A percentile compares a stretch with the other conserved stretches of the same genome.
phyloP scores from a whole-genome alignment of 2,113 vertebrate species.

The Sisor rabdophorus region DNA sequence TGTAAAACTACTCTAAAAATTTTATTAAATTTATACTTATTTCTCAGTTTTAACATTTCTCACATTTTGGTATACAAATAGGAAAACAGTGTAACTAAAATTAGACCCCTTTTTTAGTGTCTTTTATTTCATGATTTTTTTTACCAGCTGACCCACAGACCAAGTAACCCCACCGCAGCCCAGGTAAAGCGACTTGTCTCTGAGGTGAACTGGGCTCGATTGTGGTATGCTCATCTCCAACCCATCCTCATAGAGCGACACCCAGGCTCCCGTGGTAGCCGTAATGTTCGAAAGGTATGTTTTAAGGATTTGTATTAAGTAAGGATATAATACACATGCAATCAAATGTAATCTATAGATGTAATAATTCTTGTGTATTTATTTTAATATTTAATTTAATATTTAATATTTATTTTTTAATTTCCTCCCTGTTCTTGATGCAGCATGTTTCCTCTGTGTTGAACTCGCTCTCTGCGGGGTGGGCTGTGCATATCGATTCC shows the following conservation, averaged over 20 bases:
- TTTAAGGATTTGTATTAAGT: background rate
- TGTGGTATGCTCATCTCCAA: conserved; percentile 76
- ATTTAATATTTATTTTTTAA: background rate
- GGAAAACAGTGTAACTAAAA: no score
- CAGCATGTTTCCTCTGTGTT: conserved; percentile 76
- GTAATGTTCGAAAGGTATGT: conserved; percentile 72
- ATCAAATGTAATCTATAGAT: no score
- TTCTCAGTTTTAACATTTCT: background rate
- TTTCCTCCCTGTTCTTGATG: conserved; percentile 24
- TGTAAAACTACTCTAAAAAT: background rate
- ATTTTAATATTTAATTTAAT: no score
- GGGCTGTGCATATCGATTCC: conserved; percentile 78
- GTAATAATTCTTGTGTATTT: background rate
- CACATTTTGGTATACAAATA: background rate
- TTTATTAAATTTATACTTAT: background rate
- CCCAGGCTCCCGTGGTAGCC: conserved; percentile 76
- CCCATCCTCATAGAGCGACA: conserved; percentile 77
- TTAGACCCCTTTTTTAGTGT: background rate
- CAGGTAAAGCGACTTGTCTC: conserved; percentile 70
- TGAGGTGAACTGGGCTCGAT: conserved; percentile 69
- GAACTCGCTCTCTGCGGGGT: conserved; percentile 69
- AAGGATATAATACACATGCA: background rate
- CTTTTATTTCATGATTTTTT: background rate
- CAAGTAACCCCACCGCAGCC: conserved; percentile 64
- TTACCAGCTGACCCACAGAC: conserved; percentile 64